Conservation (phyloP, 2,797 vertebrate species). For the Eulemur mongoz region DNA sequence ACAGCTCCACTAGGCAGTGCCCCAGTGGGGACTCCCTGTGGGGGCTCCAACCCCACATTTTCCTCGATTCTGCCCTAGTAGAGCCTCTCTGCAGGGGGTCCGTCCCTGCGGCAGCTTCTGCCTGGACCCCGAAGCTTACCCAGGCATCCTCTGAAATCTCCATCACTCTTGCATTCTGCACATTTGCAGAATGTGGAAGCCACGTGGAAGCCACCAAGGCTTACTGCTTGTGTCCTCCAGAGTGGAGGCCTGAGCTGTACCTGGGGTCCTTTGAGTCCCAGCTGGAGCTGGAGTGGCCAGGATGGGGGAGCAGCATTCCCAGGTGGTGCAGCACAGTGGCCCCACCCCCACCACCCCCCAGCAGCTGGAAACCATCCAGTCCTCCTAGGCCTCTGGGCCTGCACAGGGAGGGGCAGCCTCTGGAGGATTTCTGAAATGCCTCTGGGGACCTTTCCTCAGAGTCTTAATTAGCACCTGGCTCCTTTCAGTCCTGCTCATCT, state of each 20-base stretch:
- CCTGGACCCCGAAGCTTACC: not conserved
- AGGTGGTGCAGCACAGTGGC: no score
- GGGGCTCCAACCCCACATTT: not conserved
- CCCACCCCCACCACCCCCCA: no score
- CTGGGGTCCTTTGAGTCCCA: no score
- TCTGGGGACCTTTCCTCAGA: no score
- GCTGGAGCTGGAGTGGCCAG: not conserved
- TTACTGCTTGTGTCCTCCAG: not conserved
- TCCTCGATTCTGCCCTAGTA: no score
- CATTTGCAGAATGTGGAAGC: not conserved
- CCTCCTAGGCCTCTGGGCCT: no score
- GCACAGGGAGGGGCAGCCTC: no score
- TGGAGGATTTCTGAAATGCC: no score
- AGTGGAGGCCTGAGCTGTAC: not conserved
- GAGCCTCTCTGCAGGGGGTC: no score
- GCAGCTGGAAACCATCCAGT: no score
- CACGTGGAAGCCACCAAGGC: not conserved
- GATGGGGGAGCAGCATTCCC: not conserved
- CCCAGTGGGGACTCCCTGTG: not conserved
- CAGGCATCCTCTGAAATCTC: not conserved
- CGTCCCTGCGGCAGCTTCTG: not conserved
- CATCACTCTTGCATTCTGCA: not conserved
- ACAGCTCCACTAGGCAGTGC: not conserved
- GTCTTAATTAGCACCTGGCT: no score
- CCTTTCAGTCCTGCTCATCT: no score